These are phyloP conservation scores for Sitophilus oryzae DNA, from an alignment of 1,140 invertebrate genomes.

Conservation along the genomic window DNA sequence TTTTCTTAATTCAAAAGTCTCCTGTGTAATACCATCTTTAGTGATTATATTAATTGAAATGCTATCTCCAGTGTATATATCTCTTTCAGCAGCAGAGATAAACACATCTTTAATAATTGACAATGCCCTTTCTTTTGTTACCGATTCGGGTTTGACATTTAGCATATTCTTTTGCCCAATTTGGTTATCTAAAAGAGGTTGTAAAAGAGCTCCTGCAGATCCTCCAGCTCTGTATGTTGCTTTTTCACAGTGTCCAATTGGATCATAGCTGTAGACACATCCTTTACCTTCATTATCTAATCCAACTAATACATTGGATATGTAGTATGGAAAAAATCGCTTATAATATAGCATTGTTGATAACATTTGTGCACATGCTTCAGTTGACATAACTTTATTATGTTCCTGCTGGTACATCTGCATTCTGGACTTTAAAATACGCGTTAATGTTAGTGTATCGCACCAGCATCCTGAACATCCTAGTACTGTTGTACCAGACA, in stretches of 20 bases:
- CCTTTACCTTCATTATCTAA: conserved; percentile 84
- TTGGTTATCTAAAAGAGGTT: conserved; percentile 85
- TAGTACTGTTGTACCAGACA: conserved; percentile 79
- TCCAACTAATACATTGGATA: conserved; percentile 91
- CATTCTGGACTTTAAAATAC: conserved; percentile 79
- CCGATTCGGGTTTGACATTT: conserved; percentile 54
- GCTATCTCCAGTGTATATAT: conserved; percentile 94
- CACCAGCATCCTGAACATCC: conserved; percentile 94
- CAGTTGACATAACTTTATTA: conserved; percentile 86
- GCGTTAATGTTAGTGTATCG: conserved; percentile 89
- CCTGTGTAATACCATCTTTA: conserved; percentile 73
- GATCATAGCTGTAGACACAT: conserved; percentile 92
- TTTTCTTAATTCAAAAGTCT: conserved; percentile 65
- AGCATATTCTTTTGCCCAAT: conserved; percentile 84
- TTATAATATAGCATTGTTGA: conserved; percentile 95
- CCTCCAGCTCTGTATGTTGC: conserved; percentile 77
- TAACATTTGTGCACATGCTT: conserved; percentile 90
- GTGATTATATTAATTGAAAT: conserved; percentile 87
- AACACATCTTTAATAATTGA: conserved; percentile 90
- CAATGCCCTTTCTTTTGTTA: conserved; percentile 76
- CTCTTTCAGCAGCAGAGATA: conserved; percentile 92
- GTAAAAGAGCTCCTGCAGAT: conserved; percentile 70
- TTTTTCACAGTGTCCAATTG: conserved; percentile 88
- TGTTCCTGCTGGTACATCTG: conserved; percentile 96
- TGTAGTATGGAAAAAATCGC: conserved; percentile 98